These are phyloP conservation scores for Pentamera pediparva DNA, from an alignment of 53 echinoderm and acorn worm species.

Conservation along the genomic window DNA sequence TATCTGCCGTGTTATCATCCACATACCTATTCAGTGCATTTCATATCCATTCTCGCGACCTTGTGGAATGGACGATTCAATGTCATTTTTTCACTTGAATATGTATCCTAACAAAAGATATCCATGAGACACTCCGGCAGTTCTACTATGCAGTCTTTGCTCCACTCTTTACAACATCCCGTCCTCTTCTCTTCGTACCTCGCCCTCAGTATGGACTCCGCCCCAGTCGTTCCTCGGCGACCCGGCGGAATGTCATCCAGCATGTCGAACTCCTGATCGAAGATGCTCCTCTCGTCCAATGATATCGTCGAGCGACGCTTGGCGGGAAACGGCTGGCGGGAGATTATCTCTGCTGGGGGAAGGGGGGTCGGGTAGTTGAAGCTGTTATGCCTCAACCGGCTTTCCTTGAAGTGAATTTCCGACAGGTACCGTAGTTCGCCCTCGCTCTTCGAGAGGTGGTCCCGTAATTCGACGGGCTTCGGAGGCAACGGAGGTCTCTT, in stretches of 20 bases:
- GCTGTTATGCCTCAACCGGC: background rate
- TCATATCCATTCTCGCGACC: too few species aligned
- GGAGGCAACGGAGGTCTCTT: conserved; percentile 2
- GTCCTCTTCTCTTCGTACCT: conserved; percentile 9
- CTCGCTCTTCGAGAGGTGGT: background rate
- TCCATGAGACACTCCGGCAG: conserved; percentile 13
- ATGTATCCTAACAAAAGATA: conserved; percentile 3
- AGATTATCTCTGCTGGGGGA: background rate
- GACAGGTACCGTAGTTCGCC: background rate
- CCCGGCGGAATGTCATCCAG: background rate
- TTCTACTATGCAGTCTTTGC: conserved; percentile 11
- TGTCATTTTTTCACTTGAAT: too few species aligned
- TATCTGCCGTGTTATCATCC: too few species aligned
- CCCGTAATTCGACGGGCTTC: background rate
- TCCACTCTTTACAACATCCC: background rate
- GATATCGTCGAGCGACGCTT: conserved; percentile 10
- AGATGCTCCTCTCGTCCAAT: conserved; percentile 14
- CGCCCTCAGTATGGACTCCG: conserved; percentile 21
- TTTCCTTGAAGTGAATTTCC: background rate
- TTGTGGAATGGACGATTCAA: too few species aligned
- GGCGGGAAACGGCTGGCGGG: conserved; percentile 10
- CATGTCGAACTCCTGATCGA: conserved; percentile 8
- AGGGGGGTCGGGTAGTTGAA: conserved; percentile 14
- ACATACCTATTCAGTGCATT: too few species aligned
- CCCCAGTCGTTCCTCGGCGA: conserved; percentile 29